Evolutionary conservation across 2,888 invertebrate genomes (phyloP).

Genomic region (Sphaerophoria rueppellii): DNA sequence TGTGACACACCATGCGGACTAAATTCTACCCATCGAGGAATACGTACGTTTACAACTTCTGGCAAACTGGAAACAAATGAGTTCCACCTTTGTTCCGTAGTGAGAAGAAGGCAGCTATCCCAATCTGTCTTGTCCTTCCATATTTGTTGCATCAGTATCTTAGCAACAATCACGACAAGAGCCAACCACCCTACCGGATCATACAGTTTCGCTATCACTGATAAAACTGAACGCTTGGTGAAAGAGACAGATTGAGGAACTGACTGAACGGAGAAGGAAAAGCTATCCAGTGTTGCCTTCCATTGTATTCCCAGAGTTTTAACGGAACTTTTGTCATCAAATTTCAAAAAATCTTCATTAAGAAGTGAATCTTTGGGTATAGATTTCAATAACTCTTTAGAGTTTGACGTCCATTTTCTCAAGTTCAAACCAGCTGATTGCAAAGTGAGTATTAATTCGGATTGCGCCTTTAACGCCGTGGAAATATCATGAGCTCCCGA

Average conservation of each 20-base stretch:
- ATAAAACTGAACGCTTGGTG: constrained; percentile 18
- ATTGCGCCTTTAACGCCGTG: neutral
- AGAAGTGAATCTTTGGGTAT: neutral
- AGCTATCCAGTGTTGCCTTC: constrained; percentile 9
- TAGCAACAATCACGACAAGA: neutral
- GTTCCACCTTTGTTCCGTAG: constrained; percentile 20
- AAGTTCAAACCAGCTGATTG: constrained; percentile 3
- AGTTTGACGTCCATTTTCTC: neutral
- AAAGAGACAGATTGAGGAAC: neutral
- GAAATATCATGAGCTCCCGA: neutral
- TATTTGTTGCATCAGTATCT: constrained; percentile 19
- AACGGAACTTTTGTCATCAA: constrained; percentile 4
- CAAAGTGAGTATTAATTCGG: neutral
- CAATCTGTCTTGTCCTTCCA: constrained; percentile 35
- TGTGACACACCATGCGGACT: neutral
- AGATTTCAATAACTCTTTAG: neutral
- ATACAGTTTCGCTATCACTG: constrained; percentile 9
- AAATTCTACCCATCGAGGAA: constrained; percentile 49
- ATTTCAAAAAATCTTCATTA: constrained; percentile 11
- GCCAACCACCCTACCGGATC: constrained; percentile 21
- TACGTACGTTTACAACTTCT: constrained; percentile 13
- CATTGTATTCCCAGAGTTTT: constrained; percentile 24
- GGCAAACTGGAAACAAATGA: constrained; percentile 2
- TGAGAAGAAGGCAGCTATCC: constrained; percentile 26
- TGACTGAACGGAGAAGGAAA: constrained; percentile 1